These are phyloP conservation scores for Ceratothoa steindachneri DNA, from an alignment of 2,888 invertebrate species.

Conservation along the genomic window DNA sequence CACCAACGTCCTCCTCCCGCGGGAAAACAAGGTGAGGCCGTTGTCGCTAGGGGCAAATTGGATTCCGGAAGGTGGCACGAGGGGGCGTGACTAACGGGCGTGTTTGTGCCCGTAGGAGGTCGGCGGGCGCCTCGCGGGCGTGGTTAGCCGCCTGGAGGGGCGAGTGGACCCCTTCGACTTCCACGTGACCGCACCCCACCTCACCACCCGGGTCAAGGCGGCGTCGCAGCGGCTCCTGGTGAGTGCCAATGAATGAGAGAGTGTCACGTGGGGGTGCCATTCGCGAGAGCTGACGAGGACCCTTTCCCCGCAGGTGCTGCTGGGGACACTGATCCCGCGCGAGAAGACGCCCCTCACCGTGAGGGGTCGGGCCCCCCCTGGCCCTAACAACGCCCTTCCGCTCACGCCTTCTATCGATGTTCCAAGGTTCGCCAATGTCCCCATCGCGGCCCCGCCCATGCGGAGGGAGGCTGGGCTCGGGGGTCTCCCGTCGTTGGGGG, in stretches of 20 bases:
- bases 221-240: conserved; percentile 40
- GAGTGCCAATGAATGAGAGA: too few relatives aligned
- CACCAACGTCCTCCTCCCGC: conserved; percentile 27
- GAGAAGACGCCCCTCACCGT: conserved; percentile 1
- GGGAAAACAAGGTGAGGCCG: conserved; percentile 32
- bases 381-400: conserved; percentile 11
- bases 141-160: conserved; percentile 26
- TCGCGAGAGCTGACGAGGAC: too few relatives aligned
- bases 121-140: too few relatives aligned
- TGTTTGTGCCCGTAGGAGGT: too few relatives aligned
- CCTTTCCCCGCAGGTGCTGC: not conserved
- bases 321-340: not conserved
- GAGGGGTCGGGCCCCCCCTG: not conserved
- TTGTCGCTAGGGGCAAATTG: not conserved
- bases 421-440: conserved; percentile 40
- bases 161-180: conserved; percentile 45
- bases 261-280: not conserved
- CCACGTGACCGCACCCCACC: conserved; percentile 38
- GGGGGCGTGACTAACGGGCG: too few relatives aligned
- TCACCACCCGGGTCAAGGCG: conserved; percentile 30
- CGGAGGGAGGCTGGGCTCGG: not conserved
- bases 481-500: not conserved
- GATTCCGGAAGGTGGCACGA: not conserved
- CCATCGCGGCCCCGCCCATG: conserved; percentile 11
- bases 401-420: conserved; percentile 31